phyloP scores from a whole-genome alignment of 2,113 vertebrate genomes.

The Chionodraco myersi region DNA sequence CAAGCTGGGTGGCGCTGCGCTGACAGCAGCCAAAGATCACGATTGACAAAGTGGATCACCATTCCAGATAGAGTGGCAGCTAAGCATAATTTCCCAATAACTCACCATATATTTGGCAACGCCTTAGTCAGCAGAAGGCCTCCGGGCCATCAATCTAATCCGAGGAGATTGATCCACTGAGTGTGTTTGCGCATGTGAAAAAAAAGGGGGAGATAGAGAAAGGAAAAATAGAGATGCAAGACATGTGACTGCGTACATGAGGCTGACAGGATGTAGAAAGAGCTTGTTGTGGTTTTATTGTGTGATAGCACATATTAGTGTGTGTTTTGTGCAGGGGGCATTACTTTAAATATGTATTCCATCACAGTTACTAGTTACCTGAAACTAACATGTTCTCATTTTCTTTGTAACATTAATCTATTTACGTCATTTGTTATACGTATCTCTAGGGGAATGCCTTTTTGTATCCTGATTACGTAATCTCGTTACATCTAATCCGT shows the following conservation, averaged over 20 bases:
- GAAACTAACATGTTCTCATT: too few relatives aligned
- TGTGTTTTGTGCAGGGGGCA: not conserved
- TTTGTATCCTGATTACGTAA: too few relatives aligned
- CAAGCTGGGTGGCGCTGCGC: slow-evolving; percentile 43
- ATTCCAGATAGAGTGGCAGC: slow-evolving; percentile 65
- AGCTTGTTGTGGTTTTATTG: slow-evolving; percentile 38
- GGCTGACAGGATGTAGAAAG: slow-evolving; percentile 1
- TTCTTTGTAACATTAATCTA: too few relatives aligned
- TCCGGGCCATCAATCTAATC: slow-evolving; percentile 72
- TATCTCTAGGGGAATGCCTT: too few relatives aligned
- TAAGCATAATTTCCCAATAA: slow-evolving; percentile 69
- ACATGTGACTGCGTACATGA: slow-evolving; percentile 38
- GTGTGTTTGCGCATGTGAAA: slow-evolving; percentile 47
- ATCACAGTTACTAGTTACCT: too few relatives aligned
- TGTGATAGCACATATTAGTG: slow-evolving; percentile 1
- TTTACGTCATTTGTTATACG: too few relatives aligned
- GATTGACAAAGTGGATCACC: slow-evolving; percentile 78
- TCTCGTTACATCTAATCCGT: too few relatives aligned
- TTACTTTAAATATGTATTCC: too few relatives aligned
- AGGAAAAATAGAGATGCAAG: slow-evolving; percentile 12
- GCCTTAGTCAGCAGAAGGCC: slow-evolving; percentile 79
- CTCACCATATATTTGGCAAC: slow-evolving; percentile 73
- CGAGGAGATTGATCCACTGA: slow-evolving; percentile 65
- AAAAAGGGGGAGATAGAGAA: not conserved
- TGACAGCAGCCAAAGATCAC: slow-evolving; percentile 72